Evolutionary conservation across 2,797 vertebrate species (phyloP).

Genomic region (Chiropotes sagulatus): DNA sequence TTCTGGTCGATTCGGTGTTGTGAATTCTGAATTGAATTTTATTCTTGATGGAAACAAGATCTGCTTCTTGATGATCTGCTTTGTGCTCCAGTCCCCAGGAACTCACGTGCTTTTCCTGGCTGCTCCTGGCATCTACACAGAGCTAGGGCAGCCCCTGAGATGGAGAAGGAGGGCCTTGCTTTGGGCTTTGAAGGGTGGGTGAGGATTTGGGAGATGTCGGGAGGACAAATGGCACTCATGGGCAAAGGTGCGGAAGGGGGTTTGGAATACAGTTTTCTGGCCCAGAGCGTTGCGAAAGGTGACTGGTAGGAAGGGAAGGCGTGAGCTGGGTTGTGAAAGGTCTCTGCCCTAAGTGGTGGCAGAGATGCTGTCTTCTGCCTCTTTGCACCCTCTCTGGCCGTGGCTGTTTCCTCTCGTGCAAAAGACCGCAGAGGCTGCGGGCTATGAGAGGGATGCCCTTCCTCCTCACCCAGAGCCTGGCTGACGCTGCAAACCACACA

Average conservation of each 20-base stretch:
- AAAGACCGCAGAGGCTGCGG: neutral
- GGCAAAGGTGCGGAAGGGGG: neutral
- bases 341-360: neutral
- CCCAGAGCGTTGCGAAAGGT: neutral
- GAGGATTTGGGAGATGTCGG: neutral
- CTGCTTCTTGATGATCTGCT: neutral
- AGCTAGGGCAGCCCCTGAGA: neutral
- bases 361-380: neutral
- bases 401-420: neutral
- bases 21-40: neutral
- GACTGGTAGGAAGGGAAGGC: neutral
- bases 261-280: neutral
- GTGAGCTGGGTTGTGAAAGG: neutral
- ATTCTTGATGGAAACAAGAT: neutral
- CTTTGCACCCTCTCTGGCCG: neutral
- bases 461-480: neutral
- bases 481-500: neutral
- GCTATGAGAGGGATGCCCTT: neutral
- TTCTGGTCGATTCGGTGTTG: neutral
- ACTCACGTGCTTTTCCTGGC: neutral
- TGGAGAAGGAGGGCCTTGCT: neutral
- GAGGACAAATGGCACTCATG: rapidly evolving
- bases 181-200: neutral
- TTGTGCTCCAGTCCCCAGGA: neutral
- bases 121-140: neutral